Base-by-base conservation (phyloP, 1,140 invertebrate species). In the Eulimnadia texana region DNA sequence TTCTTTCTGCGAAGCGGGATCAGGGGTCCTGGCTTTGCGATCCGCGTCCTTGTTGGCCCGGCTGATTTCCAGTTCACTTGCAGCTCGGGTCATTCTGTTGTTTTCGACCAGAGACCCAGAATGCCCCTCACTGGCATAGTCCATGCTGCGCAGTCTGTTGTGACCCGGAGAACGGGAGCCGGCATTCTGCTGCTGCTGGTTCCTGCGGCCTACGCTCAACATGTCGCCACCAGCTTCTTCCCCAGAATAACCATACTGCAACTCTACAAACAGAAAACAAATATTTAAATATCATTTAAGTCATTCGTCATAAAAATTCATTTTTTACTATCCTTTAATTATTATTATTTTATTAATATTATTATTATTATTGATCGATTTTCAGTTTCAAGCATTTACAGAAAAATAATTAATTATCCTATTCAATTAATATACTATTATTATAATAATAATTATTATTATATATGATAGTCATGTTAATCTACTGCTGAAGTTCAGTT, bases 241-340 rank as follows among this genome's bases (percentile, higher is more conserved):
- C 0, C 77, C 85, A 69, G n/a, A n/a, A n/a, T 92, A 93, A 70
- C 84, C 86, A 61, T 86, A 75, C 67, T 91, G 86, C 9, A 93
- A 74, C 65, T 88, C 86, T 87, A 65, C 19, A 58, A 60, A 61
- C 51, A 60, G 6, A 27, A 28, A 0, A 22, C 33, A 54, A 10
- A 54, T 23, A 50, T 66, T n/a, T n/a, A n/a, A n/a, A n/a, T n/a
- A n/a, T n/a, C n/a, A n/a, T n/a, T n/a, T n/a, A n/a, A n/a, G n/a
- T n/a, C n/a, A n/a, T n/a, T n/a, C n/a, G n/a, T n/a, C n/a, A n/a
- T n/a, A n/a, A n/a, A n/a, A n/a, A n/a, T n/a, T n/a, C n/a, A n/a
- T n/a, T n/a, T n/a, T n/a, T n/a, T n/a, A n/a, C n/a, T n/a, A n/a
- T n/a, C n/a, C n/a, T n/a, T n/a, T n/a, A n/a, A n/a, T n/a, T n/a